These are phyloP conservation scores for Adelognathus sp. DNA, from an alignment of 2,888 invertebrate genomes.

Conservation along the genomic window DNA sequence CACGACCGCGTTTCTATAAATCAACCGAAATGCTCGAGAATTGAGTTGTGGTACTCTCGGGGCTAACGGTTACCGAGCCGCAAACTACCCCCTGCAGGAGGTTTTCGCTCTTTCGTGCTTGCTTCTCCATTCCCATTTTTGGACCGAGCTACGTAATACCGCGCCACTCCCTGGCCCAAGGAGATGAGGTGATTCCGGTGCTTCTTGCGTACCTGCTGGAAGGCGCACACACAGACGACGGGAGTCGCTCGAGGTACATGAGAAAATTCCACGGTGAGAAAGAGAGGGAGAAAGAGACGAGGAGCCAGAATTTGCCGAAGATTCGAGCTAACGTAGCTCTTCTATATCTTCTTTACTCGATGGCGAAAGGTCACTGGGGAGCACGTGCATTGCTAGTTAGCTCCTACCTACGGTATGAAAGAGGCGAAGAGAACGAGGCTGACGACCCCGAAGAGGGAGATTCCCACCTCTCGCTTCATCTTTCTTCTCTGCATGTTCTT, in stretches of 20 bases:
- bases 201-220: constrained; percentile 1
- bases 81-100: constrained; percentile 53
- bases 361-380: constrained; percentile 29
- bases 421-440: constrained; percentile 8
- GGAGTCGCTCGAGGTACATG: not conserved
- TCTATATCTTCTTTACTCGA: constrained; percentile 13
- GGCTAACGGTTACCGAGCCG: constrained; percentile 57
- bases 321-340: constrained; percentile 13
- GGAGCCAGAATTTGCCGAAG: constrained; percentile 11
- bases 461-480: constrained; percentile 4
- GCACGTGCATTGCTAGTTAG: constrained; percentile 33
- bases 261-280: too few relatives aligned
- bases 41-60: constrained; percentile 75
- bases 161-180: too few relatives aligned
- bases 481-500: not conserved
- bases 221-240: not conserved
- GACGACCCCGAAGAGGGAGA: constrained; percentile 6
- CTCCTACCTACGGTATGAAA: not conserved
- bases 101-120: constrained; percentile 38
- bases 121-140: constrained; percentile 7
- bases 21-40: constrained; percentile 74
- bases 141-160: too few relatives aligned
- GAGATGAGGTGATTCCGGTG: constrained; percentile 24
- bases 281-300: not conserved
- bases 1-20: constrained; percentile 68